Evolutionary conservation across 2,113 vertebrate species (phyloP).

Genomic region (Alectura lathami): DNA sequence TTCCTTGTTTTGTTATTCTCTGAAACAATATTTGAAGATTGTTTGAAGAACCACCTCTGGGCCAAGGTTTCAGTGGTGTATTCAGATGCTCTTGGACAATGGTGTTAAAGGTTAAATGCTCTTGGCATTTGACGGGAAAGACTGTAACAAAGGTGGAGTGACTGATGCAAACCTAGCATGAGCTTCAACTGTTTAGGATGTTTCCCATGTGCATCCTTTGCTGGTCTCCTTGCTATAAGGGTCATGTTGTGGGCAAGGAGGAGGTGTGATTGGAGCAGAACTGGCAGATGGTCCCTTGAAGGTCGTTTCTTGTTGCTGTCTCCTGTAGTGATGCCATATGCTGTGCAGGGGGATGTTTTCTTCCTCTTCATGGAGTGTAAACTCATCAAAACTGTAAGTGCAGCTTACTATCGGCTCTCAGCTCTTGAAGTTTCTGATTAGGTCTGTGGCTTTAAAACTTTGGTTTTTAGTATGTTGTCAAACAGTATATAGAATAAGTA

Average conservation of each 20-base stretch:
- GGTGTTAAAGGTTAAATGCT: conserved; percentile 52
- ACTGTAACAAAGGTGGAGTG: conserved; percentile 38
- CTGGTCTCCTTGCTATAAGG: conserved; percentile 51
- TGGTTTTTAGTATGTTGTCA: neutral
- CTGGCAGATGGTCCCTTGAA: conserved; percentile 68
- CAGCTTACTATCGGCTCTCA: neutral
- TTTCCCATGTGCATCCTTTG: conserved; percentile 59
- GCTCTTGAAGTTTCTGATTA: conserved; percentile 7
- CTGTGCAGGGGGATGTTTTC: conserved; percentile 56
- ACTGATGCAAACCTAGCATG: conserved; percentile 44
- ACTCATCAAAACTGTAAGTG: conserved; percentile 63
- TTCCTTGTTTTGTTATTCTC: conserved; percentile 25
- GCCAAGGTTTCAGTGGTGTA: neutral
- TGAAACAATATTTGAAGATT: neutral
- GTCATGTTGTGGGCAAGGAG: conserved; percentile 64
- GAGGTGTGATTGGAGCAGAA: conserved; percentile 58
- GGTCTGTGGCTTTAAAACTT: neutral
- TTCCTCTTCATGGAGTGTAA: conserved; percentile 62
- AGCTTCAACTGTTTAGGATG: conserved; percentile 60
- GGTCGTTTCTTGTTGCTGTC: conserved; percentile 62
- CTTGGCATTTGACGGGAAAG: conserved; percentile 47
- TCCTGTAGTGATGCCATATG: conserved; percentile 69
- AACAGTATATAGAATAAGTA: neutral
- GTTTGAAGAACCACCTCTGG: conserved; percentile 28
- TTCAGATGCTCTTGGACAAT: conserved; percentile 38